Base-by-base conservation (phyloP, 2,113 vertebrate species). In the Upupa epops region DNA sequence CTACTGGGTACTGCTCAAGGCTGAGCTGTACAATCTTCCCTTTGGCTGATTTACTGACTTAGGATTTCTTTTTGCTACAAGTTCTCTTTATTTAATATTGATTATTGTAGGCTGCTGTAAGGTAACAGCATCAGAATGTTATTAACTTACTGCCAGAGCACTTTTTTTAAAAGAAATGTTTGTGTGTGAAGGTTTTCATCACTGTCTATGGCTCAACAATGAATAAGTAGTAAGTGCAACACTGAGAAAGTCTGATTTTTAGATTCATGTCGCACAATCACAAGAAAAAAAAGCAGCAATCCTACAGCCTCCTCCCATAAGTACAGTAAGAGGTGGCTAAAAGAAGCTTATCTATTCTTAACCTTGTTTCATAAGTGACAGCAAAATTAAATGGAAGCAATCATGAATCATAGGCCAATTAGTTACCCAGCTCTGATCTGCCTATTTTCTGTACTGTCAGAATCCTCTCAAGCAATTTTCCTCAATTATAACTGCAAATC, bases 401-500 rank as follows among this genome's bases (percentile, higher is more conserved):
- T 97, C 96, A 96, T 92, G 94, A 97, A 97, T 97, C 96, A 97
- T 92, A 93, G 95, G 87, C 45, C 45, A 60, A 75, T 75, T 61
- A 75, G 45, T 49, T 49, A 60, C 42, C 25, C 26, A 60, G 56
- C 32, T 75, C 56, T 48, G 28, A 60, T 61, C 16, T n/a, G 49
- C 94, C 97, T 97, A 97, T 97, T 98, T 98, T 97, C 97, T 96
- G 80, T 97, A 85, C 97, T 97, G 94, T 97, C 96, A 98, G 97
- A 98, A 97, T 95, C 91, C 96, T 97, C 96, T 97, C 18, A 82
- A 98, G 97, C 96, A 98, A 98, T 98, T 98, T 98, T 96, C 94
- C 78, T 97, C 97, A 98, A 98, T 98, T 98, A 98, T 96, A 97
- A 97, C 96, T 96, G 94, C 90, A 98, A 97, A 97, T 97, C 97